These are phyloP conservation scores for Uromys caudimaculatus DNA, from an alignment of 2,797 vertebrate genomes.

Conservation along the genomic window DNA sequence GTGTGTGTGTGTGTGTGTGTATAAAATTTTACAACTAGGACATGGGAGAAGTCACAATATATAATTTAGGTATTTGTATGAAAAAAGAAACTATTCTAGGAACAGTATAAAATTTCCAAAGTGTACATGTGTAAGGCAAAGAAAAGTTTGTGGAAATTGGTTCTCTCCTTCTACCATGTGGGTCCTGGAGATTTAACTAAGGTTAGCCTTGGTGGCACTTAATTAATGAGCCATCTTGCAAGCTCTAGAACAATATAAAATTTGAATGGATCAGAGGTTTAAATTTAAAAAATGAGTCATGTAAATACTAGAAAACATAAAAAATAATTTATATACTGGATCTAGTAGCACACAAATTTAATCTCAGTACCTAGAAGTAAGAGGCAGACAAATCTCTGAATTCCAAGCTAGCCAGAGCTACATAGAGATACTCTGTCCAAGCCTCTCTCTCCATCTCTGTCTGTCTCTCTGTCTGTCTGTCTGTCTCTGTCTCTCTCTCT, in stretches of 20 bases:
- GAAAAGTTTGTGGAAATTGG: background rate
- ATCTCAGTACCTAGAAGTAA: background rate
- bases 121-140: background rate
- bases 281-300: background rate
- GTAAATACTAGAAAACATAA: background rate
- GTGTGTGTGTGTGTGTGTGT: background rate
- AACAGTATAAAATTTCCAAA: background rate
- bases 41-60: no score
- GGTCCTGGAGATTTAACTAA: background rate
- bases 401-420: background rate
- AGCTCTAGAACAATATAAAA: background rate
- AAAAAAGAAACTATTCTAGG: background rate
- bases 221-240: background rate
- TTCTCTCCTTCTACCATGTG: background rate
- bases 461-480: no score
- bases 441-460: background rate
- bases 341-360: background rate
- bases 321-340: background rate
- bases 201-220: background rate
- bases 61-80: background rate
- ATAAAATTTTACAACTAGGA: no score
- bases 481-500: no score
- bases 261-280: background rate
- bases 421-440: background rate
- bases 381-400: background rate